Percentiles rank a stretch among this genome's conserved stretches.
Conservation (phyloP, 2,797 vertebrate genomes). For the Vireo griseus region DNA sequence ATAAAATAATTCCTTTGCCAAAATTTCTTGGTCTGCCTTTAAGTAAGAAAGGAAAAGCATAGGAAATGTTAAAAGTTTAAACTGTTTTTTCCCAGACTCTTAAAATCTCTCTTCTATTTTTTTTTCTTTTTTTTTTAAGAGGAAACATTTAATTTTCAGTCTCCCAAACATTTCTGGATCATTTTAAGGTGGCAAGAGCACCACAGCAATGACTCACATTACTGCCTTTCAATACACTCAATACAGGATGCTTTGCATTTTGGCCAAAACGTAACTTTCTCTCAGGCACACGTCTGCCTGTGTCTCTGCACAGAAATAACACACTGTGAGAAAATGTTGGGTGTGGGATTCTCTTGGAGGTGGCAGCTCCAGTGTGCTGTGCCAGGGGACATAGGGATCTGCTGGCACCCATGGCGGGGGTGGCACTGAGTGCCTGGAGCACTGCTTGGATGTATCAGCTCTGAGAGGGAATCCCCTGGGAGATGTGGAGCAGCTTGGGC, state of each 20-base stretch:
- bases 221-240: background rate
- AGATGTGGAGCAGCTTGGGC: rapidly evolving
- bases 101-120: background rate
- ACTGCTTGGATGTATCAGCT: background rate
- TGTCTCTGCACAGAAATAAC: background rate
- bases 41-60: background rate
- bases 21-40: background rate
- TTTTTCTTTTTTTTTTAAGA: background rate
- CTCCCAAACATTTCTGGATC: background rate
- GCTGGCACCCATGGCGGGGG: rapidly evolving
- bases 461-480: background rate
- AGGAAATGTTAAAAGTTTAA: background rate
- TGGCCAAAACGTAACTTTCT: background rate
- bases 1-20: background rate
- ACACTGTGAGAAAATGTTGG: background rate
- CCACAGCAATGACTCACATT: background rate
- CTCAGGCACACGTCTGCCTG: rapidly evolving
- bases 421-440: background rate
- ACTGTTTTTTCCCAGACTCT: background rate
- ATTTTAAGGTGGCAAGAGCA: background rate
- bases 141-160: background rate
- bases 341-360: background rate
- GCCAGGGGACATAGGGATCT: background rate
- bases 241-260: background rate
- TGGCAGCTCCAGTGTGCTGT: background rate